These are phyloP conservation scores for Lucinisca nassula DNA, from an alignment of 2,888 invertebrate species.

Conservation along the genomic window DNA sequence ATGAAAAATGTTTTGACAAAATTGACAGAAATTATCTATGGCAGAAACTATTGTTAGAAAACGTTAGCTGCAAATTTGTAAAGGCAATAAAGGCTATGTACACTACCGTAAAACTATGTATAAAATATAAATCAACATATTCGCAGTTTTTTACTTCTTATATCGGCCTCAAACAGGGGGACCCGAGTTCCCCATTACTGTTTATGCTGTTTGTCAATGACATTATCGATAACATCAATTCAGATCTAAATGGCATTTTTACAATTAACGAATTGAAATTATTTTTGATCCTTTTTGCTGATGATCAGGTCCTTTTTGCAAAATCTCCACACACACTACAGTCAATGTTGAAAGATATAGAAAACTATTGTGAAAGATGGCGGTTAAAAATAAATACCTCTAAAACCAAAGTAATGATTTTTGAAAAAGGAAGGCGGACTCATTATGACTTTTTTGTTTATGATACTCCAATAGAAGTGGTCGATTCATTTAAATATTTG, in stretches of 20 bases:
- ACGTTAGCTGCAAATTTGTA: neutral
- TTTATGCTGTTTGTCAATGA: neutral
- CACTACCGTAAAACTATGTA: neutral
- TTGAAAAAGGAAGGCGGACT: no score
- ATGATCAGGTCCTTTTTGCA: neutral
- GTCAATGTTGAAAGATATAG: neutral
- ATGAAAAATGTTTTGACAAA: constrained; percentile 1
- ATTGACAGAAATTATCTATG: neutral
- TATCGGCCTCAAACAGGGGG: neutral
- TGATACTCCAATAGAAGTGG: no score
- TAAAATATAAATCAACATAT: neutral
- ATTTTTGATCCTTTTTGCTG: neutral
- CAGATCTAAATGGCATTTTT: neutral
- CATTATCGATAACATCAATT: neutral
- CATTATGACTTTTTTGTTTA: no score
- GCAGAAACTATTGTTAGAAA: neutral
- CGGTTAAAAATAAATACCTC: neutral
- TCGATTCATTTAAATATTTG: no score
- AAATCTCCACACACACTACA: neutral
- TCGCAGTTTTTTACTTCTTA: neutral
- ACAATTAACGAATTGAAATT: neutral
- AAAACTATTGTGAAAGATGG: neutral
- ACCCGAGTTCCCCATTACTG: neutral
- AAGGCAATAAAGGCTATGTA: neutral
- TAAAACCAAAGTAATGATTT: no score